phyloP scores from a whole-genome alignment of 1,140 invertebrate species.

The Caenorhabditis brenneri region DNA sequence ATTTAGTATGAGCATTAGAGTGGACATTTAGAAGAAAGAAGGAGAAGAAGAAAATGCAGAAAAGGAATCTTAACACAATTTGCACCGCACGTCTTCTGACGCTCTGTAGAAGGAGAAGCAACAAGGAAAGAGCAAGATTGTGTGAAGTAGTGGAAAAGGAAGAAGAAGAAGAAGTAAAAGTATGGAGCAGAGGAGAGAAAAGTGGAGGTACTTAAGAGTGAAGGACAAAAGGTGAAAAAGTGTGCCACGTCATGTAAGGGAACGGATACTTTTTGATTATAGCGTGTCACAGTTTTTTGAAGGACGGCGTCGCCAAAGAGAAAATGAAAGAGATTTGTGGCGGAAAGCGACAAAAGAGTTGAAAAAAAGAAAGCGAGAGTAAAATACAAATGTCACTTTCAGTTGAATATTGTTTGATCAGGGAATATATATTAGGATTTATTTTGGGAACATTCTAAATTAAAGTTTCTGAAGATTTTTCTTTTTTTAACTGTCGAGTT shows the following conservation, averaged over 20 bases:
- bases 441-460: no score
- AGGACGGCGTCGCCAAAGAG: neutral
- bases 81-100: slow-evolving; percentile 17
- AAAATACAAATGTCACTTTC: neutral
- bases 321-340: neutral
- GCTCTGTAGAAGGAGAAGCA: neutral
- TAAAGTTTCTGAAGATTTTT: no score
- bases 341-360: neutral
- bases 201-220: slow-evolving; percentile 27
- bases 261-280: neutral
- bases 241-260: neutral
- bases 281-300: neutral
- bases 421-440: no score
- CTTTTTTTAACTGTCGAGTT: no score
- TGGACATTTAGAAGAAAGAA: neutral
- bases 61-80: slow-evolving; percentile 16
- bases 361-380: no score
- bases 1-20: neutral
- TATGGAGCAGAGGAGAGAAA: neutral
- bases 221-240: neutral
- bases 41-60: neutral
- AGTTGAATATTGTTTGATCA: neutral
- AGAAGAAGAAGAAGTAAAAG: neutral
- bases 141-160: neutral
- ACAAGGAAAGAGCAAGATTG: neutral